A percentile compares a stretch with the other conserved stretches of the same genome.
Conservation (phyloP, 2,888 invertebrate genomes). For the Cyclophora punctaria region DNA sequence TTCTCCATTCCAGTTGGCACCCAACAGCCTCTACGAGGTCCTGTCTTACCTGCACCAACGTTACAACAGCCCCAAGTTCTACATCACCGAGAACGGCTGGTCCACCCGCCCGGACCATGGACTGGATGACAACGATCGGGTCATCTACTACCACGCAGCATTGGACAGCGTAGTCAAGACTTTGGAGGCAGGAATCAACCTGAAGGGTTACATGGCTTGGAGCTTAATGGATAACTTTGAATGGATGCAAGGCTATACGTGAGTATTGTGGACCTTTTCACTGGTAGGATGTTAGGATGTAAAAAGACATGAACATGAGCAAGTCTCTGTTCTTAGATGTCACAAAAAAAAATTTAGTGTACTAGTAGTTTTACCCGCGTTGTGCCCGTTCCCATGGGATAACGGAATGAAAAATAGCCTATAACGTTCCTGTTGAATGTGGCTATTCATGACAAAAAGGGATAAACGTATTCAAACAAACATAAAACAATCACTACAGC, state of each 20-base stretch:
- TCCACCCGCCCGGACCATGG: conserved; percentile 39
- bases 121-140: conserved; percentile 58
- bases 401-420: no score
- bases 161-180: conserved; percentile 54
- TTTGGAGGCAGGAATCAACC: conserved; percentile 57
- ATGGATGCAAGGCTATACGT: conserved; percentile 75
- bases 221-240: conserved; percentile 80
- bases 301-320: background rate
- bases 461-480: no score
- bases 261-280: conserved; percentile 27
- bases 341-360: background rate
- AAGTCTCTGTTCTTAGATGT: background rate
- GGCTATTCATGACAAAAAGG: no score
- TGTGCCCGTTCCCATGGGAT: background rate
- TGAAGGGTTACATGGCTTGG: conserved; percentile 76
- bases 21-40: conserved; percentile 73
- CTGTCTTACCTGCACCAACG: conserved; percentile 62
- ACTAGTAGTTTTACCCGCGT: background rate
- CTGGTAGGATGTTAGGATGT: background rate
- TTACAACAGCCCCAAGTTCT: conserved; percentile 70
- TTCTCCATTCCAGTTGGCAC: conserved; percentile 49
- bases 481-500: no score
- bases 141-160: conserved; percentile 56
- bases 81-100: conserved; percentile 78
- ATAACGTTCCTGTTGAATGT: no score